A percentile compares a stretch with the other conserved stretches of the same genome.
These are phyloP conservation scores for Callinectes sapidus DNA, from an alignment of 2,888 invertebrate species.

Conservation along the genomic window DNA sequence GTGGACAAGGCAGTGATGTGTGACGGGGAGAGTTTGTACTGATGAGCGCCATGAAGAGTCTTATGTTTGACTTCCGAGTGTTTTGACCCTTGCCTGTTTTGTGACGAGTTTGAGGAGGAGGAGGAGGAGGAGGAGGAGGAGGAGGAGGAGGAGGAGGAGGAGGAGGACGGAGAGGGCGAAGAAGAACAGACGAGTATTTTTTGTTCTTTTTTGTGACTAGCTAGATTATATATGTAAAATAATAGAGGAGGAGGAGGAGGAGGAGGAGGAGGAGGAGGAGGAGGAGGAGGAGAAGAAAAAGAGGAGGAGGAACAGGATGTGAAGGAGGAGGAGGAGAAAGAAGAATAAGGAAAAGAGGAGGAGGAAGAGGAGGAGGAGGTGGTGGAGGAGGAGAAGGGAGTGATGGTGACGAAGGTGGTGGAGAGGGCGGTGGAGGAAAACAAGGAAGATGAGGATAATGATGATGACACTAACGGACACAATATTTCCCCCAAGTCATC, in stretches of 20 bases:
- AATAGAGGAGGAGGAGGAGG: not conserved
- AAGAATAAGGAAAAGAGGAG: not conserved
- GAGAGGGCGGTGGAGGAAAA: not conserved
- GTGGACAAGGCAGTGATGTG: not conserved
- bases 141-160: too few relatives aligned
- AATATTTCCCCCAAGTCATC: not conserved
- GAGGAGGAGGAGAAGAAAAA: not conserved
- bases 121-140: not conserved
- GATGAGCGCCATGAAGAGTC: not conserved
- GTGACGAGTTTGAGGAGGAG: not conserved
- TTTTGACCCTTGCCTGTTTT: too few relatives aligned
- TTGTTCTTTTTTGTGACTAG: too few relatives aligned
- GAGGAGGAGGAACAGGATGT: not conserved
- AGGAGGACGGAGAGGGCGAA: not conserved
- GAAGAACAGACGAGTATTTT: not conserved
- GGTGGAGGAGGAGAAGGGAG: not conserved
- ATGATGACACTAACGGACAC: not conserved
- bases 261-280: too few relatives aligned
- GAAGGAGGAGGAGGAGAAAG: not conserved
- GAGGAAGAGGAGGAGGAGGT: not conserved
- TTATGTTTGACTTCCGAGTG: too few relatives aligned
- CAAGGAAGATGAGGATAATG: conserved; percentile 7
- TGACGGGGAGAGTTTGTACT: not conserved
- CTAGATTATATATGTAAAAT: too few relatives aligned
- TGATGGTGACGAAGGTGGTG: not conserved